These are phyloP conservation scores for Drosophila ustulata DNA, from an alignment of 2,888 invertebrate genomes.

Conservation along the genomic window DNA sequence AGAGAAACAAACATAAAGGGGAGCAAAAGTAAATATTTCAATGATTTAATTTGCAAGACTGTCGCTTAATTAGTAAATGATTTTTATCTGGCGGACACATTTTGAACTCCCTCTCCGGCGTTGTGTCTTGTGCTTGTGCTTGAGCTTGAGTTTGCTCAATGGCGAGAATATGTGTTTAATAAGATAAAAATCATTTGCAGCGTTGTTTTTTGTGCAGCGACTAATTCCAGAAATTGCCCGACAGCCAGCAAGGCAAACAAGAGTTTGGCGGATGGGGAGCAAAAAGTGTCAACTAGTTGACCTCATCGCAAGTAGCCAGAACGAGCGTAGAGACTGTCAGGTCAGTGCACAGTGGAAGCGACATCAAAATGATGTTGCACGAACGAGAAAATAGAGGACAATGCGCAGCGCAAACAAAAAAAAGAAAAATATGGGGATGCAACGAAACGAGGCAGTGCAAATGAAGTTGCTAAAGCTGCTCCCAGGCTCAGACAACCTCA, in stretches of 20 bases:
- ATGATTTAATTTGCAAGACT: constrained; percentile 10
- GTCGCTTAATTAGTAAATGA: constrained; percentile 14
- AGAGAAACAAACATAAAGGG: not conserved
- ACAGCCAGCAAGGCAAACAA: constrained; percentile 43
- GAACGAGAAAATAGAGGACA: constrained; percentile 5
- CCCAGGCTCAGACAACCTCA: constrained; percentile 44
- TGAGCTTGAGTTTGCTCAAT: constrained; percentile 5
- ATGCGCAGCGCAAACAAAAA: not conserved
- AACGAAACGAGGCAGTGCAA: constrained; percentile 56
- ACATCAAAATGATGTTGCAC: constrained; percentile 67
- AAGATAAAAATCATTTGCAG: constrained; percentile 66
- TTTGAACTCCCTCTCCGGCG: not conserved
- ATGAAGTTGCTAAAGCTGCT: constrained; percentile 76
- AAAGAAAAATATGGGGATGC: constrained; percentile 5
- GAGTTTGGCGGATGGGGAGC: constrained; percentile 28
- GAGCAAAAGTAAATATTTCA: constrained; percentile 1
- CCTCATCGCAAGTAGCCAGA: constrained; percentile 66
- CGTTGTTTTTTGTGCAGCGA: constrained; percentile 36
- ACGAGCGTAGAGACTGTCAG: constrained; percentile 39
- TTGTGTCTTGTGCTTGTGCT: not conserved
- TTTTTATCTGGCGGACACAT: constrained; percentile 4
- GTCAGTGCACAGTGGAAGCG: constrained; percentile 32
- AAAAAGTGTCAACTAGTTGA: constrained; percentile 75
- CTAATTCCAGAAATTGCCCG: constrained; percentile 61
- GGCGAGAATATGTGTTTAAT: constrained; percentile 48